Evolutionary conservation across 1,140 invertebrate genomes (phyloP).

Genomic region (Sarcophaga bullata): DNA sequence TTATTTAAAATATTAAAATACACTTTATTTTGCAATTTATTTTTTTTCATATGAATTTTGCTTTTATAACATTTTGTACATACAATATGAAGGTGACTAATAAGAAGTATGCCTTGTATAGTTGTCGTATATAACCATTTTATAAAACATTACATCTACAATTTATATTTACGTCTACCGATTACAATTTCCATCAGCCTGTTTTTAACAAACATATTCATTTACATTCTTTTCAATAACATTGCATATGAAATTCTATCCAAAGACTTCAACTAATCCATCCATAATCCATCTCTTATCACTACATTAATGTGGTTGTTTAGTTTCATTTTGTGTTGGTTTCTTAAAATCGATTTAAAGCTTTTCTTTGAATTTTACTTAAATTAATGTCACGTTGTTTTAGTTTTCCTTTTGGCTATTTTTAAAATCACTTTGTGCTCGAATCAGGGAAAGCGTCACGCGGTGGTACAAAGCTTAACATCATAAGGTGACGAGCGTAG

Average conservation of each 20-base stretch:
- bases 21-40: too few species aligned
- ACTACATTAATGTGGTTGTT: background rate
- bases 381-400: background rate
- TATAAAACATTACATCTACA: constrained; percentile 6
- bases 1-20: too few species aligned
- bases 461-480: constrained; percentile 81
- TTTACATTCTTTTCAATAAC: background rate
- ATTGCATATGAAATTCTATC: background rate
- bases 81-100: background rate
- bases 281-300: background rate
- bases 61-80: background rate
- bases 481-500: constrained; percentile 81
- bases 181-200: background rate
- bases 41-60: too few species aligned
- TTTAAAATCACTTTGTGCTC: constrained; percentile 57
- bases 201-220: too few species aligned
- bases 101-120: background rate
- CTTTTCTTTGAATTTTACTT: background rate
- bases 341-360: background rate
- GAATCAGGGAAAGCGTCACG: constrained; percentile 80
- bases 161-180: background rate
- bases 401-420: background rate
- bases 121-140: background rate
- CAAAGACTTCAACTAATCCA: background rate
- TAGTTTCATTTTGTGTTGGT: background rate